phyloP scores from a whole-genome alignment of 1,140 invertebrate genomes.

The Drosophila kikkawai region DNA sequence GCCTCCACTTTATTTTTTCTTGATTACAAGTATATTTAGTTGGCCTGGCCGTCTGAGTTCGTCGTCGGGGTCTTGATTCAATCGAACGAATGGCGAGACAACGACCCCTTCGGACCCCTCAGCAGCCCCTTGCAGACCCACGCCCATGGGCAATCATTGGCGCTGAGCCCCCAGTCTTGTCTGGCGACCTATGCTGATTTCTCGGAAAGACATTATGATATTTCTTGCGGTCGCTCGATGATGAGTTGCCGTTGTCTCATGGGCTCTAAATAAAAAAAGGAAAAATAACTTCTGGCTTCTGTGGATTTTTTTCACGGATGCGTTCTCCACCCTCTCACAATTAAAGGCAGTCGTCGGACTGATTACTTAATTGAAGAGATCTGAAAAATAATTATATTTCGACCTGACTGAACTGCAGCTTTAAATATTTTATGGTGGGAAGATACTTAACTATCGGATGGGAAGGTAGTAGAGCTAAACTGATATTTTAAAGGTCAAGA shows the following conservation, averaged over 20 bases:
- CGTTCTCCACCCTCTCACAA: constrained; percentile 27
- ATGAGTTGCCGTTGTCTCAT: constrained; percentile 51
- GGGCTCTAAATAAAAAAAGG: constrained; percentile 10
- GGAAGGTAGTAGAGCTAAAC: neutral
- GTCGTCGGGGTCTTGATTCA: constrained; percentile 76
- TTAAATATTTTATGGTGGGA: neutral
- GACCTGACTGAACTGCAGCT: constrained; percentile 11
- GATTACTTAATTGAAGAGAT: constrained; percentile 47
- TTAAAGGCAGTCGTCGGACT: constrained; percentile 19
- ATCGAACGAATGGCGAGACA: constrained; percentile 55
- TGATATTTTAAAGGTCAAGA: neutral
- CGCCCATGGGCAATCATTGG: constrained; percentile 63
- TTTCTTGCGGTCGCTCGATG: constrained; percentile 56
- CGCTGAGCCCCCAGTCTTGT: constrained; percentile 38
- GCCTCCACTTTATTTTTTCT: constrained; percentile 43
- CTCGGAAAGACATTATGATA: constrained; percentile 76
- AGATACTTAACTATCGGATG: neutral
- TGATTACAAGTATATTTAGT: constrained; percentile 77
- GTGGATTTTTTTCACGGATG: constrained; percentile 21
- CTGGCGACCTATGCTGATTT: constrained; percentile 79
- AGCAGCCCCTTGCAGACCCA: constrained; percentile 19
- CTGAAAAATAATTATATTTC: constrained; percentile 19
- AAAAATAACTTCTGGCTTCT: constrained; percentile 33
- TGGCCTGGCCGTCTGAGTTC: constrained; percentile 62
- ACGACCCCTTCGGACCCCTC: constrained; percentile 13